Conservation (phyloP, 2,113 vertebrate species). For the Tetraodon nigroviridis region DNA sequence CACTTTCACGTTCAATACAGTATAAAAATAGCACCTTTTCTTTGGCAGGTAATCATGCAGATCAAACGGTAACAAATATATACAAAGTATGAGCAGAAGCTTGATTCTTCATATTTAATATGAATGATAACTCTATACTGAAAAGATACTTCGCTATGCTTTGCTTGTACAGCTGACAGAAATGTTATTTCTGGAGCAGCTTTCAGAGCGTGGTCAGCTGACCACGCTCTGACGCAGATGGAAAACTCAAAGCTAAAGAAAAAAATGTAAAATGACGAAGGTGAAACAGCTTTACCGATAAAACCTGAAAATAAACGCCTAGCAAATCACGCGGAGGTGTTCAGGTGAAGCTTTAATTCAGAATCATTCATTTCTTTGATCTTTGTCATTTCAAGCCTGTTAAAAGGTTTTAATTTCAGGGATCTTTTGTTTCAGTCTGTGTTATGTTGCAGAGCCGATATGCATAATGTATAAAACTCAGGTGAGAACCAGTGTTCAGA, state of each 20-base stretch:
- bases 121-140: constrained; percentile 23
- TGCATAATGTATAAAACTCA: background rate
- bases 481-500: background rate
- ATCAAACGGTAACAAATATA: constrained; percentile 29
- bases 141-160: constrained; percentile 8
- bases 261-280: background rate
- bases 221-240: background rate
- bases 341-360: too few species aligned
- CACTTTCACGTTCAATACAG: constrained; percentile 35
- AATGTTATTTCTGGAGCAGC: constrained; percentile 5
- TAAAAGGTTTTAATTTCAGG: too few species aligned
- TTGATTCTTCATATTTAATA: constrained; percentile 62
- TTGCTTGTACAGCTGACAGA: constrained; percentile 16
- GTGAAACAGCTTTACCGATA: background rate
- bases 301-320: background rate
- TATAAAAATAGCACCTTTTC: constrained; percentile 66
- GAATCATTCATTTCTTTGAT: too few species aligned
- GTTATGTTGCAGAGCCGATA: background rate
- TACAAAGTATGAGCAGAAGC: constrained; percentile 51
- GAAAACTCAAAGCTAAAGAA: background rate
- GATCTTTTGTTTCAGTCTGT: too few species aligned
- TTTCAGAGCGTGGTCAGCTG: background rate
- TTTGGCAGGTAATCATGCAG: constrained; percentile 60
- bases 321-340: too few species aligned
- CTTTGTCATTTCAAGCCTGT: too few species aligned